A percentile compares a stretch with the other conserved stretches of the same genome.
These are phyloP conservation scores for Hycleus phaleratus DNA, from an alignment of 1,140 invertebrate genomes.

Conservation along the genomic window DNA sequence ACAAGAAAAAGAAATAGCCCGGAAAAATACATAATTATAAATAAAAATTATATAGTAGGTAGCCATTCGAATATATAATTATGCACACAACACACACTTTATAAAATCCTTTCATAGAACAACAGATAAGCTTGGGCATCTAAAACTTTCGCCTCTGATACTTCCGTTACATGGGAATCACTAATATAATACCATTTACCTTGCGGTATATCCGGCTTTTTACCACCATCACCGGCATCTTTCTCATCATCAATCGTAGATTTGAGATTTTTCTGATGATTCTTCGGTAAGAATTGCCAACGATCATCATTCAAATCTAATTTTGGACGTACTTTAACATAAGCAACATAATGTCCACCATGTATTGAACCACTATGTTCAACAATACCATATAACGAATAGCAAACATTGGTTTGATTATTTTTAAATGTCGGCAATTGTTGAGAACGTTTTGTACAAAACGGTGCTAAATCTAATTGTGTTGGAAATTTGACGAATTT, in stretches of 20 bases:
- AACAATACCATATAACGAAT: conserved; percentile 90
- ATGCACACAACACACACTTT: conserved; percentile 20
- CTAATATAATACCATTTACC: conserved; percentile 92
- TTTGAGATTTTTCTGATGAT: conserved; percentile 41
- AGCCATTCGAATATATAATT: too few species aligned
- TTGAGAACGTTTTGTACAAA: conserved; percentile 73
- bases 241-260: conserved; percentile 28
- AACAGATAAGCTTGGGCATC: conserved; percentile 89
- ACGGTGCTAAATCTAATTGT: conserved; percentile 81
- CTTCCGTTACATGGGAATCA: conserved; percentile 75
- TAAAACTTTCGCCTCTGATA: conserved; percentile 73
- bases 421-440: conserved; percentile 53
- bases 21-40: too few species aligned
- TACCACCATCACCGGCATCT: conserved; percentile 23
- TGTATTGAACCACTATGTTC: conserved; percentile 86
- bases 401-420: conserved; percentile 65
- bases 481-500: conserved; percentile 83
- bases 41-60: too few species aligned
- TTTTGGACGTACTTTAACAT: conserved; percentile 67
- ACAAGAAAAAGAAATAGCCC: too few species aligned
- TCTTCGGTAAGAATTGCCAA: conserved; percentile 60
- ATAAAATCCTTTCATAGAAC: conserved; percentile 89
- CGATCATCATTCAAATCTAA: conserved; percentile 51
- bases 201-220: conserved; percentile 48
- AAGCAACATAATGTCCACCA: conserved; percentile 95